These are phyloP conservation scores for Pocota personata DNA, from an alignment of 2,888 invertebrate species.

Conservation along the genomic window DNA sequence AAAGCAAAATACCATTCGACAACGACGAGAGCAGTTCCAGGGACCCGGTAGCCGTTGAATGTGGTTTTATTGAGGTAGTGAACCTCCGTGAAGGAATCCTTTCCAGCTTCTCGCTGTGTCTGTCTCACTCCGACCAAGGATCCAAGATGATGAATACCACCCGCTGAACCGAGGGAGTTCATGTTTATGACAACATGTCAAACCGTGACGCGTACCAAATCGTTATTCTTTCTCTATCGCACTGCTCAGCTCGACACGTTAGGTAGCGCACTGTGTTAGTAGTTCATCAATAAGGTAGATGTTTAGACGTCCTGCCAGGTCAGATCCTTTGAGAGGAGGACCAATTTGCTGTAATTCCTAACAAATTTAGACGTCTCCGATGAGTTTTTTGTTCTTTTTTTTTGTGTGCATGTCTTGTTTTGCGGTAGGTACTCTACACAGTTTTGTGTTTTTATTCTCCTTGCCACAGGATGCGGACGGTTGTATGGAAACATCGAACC, in stretches of 20 bases:
- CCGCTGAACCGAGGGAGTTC: conserved; percentile 71
- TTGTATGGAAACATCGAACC: conserved; percentile 61
- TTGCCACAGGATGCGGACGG: conserved; percentile 31
- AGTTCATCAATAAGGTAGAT: conserved; percentile 16
- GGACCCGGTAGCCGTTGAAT: conserved; percentile 70
- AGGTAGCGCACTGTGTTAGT: conserved; percentile 51
- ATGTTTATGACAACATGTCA: conserved; percentile 73
- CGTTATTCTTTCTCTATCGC: conserved; percentile 55
- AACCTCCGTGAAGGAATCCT: conserved; percentile 68
- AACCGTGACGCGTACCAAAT: conserved; percentile 73
- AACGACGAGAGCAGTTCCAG: conserved; percentile 55
- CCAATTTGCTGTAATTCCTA: conserved; percentile 68
- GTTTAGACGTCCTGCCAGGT: conserved; percentile 54
- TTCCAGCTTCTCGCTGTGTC: conserved; percentile 34
- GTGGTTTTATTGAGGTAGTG: conserved; percentile 73
- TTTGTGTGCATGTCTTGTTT: conserved; percentile 13
- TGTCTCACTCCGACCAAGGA: conserved; percentile 45
- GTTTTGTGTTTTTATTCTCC: conserved; percentile 28
- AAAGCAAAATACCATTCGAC: conserved; percentile 39
- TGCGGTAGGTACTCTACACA: conserved; percentile 45
- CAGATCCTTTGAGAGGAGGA: conserved; percentile 47
- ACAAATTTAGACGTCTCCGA: conserved; percentile 66
- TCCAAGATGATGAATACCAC: conserved; percentile 44
- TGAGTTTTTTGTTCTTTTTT: conserved; percentile 19
- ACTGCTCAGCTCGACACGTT: conserved; percentile 6